Base-by-base conservation (phyloP, 2,888 invertebrate genomes). In the Calliopum simillimum region DNA sequence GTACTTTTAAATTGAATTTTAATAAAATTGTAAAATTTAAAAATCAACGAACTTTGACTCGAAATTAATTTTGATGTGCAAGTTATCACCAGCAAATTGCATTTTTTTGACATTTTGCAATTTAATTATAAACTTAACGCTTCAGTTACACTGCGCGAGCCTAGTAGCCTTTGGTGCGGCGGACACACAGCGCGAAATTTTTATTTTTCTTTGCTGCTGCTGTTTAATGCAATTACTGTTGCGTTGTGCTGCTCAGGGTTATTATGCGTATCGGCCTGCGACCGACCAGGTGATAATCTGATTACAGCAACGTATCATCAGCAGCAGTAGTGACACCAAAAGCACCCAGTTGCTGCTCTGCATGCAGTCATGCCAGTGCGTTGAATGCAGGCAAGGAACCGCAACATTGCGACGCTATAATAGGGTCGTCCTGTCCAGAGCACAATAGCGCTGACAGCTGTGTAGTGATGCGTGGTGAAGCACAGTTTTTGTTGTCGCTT, bases 281-380 rank as follows among this genome's bases (percentile, higher is more conserved):
- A 44, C 69, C 68, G 66, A 59, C 64, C 71, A 76, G 73, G 73
- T 73, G 69, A 63, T 71, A 69, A 69, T 69, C 64, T 69, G 67
- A 68, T 70, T 70, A 68, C 53, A 65, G 65, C 62, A 56, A 14
- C 56, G 14, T 16, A 33, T 56, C 44, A 46, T n/a, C 19, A 33
- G 5, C 25, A 47, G 55, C 44, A 16, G n/a, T 13, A 33, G 8
- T 5, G 25, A 25, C 70, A 49, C 44, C 25, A 66, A 55, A 41
- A 13, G n/a, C 44, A 66, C 2, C 16, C 49, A 55, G n/a, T n/a
- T n/a, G n/a, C n/a, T n/a, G n/a, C n/a, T n/a, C n/a, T 21, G 16
- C 62, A 25, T 19, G 14, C 14, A 6, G 46, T n/a, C n/a, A n/a
- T n/a, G n/a, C n/a, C n/a, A n/a, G n/a, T n/a, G n/a, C n/a, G n/a